A percentile compares a stretch with the other conserved stretches of the same genome.
Evolutionary conservation across 2,888 invertebrate species (phyloP).

Genomic region (Siphlonurus alternatus): DNA sequence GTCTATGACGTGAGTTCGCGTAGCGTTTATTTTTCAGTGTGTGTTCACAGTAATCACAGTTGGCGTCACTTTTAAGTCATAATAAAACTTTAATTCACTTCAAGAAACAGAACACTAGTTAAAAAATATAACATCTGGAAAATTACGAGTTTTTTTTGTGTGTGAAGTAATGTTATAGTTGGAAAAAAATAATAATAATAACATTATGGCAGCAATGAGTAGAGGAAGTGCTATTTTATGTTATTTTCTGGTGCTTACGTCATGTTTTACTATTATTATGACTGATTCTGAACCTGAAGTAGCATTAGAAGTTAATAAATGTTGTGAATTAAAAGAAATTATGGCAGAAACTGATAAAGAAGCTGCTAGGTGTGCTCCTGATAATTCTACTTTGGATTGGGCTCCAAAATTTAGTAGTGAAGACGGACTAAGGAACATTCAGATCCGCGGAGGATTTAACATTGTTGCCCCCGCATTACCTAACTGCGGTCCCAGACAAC

Average conservation of each 20-base stretch:
- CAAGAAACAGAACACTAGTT: too few species aligned
- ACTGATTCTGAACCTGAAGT: constrained; percentile 2
- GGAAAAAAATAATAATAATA: neutral
- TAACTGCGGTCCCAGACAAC: constrained; percentile 50
- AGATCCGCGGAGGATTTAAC: constrained; percentile 18
- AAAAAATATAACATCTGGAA: too few species aligned
- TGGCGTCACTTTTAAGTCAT: too few species aligned
- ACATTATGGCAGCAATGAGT: neutral
- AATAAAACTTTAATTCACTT: too few species aligned
- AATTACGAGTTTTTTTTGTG: too few species aligned
- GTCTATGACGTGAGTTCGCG: too few species aligned
- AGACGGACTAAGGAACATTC: constrained; percentile 28
- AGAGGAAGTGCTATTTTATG: too few species aligned
- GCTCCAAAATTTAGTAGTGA: constrained; percentile 45
- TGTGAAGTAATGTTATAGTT: too few species aligned
- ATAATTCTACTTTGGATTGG: constrained; percentile 38
- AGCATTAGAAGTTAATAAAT: constrained; percentile 52
- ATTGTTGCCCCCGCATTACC: constrained; percentile 46
- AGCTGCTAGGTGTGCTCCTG: constrained; percentile 37
- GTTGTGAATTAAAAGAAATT: constrained; percentile 55
- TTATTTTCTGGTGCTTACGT: neutral
- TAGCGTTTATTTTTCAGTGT: too few species aligned
- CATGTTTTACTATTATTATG: too few species aligned
- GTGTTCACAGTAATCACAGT: too few species aligned
- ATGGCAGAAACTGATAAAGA: constrained; percentile 36